Base-by-base conservation (phyloP, 2,888 invertebrate genomes). In the Busseola fusca region DNA sequence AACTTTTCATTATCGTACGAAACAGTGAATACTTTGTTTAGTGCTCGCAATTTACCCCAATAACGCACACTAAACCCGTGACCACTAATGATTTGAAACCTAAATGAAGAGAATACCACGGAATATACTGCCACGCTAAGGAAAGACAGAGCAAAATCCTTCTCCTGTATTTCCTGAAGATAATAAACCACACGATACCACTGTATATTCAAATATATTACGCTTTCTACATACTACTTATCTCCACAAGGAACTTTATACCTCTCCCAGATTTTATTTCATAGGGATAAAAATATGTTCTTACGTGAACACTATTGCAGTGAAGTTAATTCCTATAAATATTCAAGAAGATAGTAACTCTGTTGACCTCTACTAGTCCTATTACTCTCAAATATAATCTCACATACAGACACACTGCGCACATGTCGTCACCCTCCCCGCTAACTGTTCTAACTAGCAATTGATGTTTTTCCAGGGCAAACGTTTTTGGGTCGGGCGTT, bases 281-380 rank as follows among this genome's bases (percentile, higher is more conserved):
- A 68, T 64, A 74, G 25, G 16, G 45, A 63, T 79, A 81, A 80
- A 80, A 64, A 74, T 25, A 80, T 74, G 68, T 52, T 37, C 5
- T n/a, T 59, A 58, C 57, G 27, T n/a, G 57, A 16, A 57, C 34
- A 59, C 64, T 60, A 25, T 50, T 30, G 30, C 64, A 72, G 54
- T 72, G 65, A 70, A 72, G 54, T 74, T 76, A 63, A 76, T 73
- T 67, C 57, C 78, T 37, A 85, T 87, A 84, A 85, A 86, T 87
- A 86, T 87, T 87, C 85, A 83, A 73, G 73, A 63, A 69, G 50
- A 72, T 58, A 58, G 59, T 76, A 76, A 76, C 66, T 64, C 37
- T 64, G 66, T 67, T 76, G 69, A 79, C 65, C 67, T 69, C 14
- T 34, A 21, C 16, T 60, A 48, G 25, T 9, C 7, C 1, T 48